Evolutionary conservation across 2,113 vertebrate species (phyloP), one percentile per base, ranked within the genome.

Genomic region (Mystacornis crossleyi): DNA sequence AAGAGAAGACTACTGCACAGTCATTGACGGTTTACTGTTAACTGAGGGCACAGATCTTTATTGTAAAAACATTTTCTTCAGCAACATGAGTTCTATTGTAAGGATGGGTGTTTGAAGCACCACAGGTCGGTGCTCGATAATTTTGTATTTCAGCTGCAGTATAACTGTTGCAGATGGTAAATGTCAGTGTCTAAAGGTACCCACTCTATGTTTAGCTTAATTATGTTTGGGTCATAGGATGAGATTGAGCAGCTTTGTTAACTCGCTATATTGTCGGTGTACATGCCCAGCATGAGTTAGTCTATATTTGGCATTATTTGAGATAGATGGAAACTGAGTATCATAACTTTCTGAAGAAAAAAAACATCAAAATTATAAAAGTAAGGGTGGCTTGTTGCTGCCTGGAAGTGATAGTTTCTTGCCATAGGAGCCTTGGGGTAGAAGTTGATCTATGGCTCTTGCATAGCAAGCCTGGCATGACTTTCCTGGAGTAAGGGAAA

Each of bases 121-220:
- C 36, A 75, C 23, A 13, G 20, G 20, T 40, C 3, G 1, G 45
- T 92, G 61, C 80, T 83, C 74, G 69, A 42, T 73, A 50, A 47
- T 60, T 89, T 79, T 82, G 19, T 72, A 81, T 69, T 90, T 94
- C 48, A 83, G 60, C 86, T 92, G 90, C 88, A 93, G 80, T 72
- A 26, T 33, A 66, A 88, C 20, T 90, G 31, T 21, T 95, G 90
- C 80, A 34, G 85, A 65, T 86, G 71, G 55, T 66, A 89, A 51
- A 53, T 96, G 79, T 80, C 75, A 38, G 70, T 94, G 93, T 92
- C 92, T 90, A 61, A 83, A 78, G 92, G 69, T 95, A 81, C 80
- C 86, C 65, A 60, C 72, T 94, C 38, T 81, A 18, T 79, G 86
- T 81, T 90, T 78, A 89, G 80, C 72, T 81, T 94, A 33, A 36